Evolutionary conservation across 2,888 invertebrate genomes (phyloP).

Genomic region (Siphlonurus alternatus): DNA sequence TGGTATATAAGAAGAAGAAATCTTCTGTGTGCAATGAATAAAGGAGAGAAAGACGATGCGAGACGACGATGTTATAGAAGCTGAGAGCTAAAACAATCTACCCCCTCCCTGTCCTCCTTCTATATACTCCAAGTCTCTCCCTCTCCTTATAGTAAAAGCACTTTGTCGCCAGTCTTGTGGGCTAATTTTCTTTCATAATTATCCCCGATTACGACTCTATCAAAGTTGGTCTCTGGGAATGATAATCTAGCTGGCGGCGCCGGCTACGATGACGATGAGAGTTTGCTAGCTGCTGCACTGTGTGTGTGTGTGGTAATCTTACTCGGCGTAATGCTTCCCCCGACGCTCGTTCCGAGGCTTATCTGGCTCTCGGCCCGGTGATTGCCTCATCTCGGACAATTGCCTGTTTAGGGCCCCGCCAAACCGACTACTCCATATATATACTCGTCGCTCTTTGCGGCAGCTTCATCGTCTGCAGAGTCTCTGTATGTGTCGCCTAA

Average conservation of each 20-base stretch:
- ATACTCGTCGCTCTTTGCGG: too few relatives aligned
- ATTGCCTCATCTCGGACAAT: constrained; percentile 4
- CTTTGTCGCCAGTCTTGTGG: background rate
- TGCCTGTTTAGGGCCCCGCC: constrained; percentile 1
- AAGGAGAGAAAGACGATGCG: background rate
- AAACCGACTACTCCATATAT: background rate
- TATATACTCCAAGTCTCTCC: too few relatives aligned
- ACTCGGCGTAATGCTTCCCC: background rate
- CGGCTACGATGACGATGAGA: background rate
- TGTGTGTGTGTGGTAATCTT: background rate
- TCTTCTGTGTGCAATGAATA: background rate
- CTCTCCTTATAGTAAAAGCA: background rate
- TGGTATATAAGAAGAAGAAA: background rate
- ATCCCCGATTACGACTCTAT: constrained; percentile 12
- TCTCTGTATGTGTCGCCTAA: too few relatives aligned
- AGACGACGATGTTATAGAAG: background rate
- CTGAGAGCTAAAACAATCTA: background rate
- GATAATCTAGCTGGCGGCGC: constrained; percentile 3
- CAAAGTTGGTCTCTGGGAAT: constrained; percentile 7
- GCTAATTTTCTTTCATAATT: constrained; percentile 10
- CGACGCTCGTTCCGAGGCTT: constrained; percentile 2
- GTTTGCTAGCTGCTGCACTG: background rate
- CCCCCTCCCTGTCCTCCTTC: too few relatives aligned
- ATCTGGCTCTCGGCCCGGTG: constrained; percentile 1
- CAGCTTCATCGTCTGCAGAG: too few relatives aligned